Conservation (phyloP, 2,888 invertebrate genomes). For the Saturnia pavonia region DNA sequence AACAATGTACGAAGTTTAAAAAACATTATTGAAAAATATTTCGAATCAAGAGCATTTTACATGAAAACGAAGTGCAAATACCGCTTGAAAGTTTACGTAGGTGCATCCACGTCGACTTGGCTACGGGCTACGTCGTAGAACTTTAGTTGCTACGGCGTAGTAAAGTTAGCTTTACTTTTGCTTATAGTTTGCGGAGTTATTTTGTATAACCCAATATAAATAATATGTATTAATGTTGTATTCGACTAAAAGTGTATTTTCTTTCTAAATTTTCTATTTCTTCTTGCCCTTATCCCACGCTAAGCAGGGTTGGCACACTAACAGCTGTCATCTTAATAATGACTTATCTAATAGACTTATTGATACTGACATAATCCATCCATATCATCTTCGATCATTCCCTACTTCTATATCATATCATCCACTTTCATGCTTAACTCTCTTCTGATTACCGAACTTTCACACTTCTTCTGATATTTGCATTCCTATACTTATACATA, state of each 20-base stretch:
- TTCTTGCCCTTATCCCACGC: too few relatives aligned
- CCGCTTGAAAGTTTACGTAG: not conserved
- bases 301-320: too few relatives aligned
- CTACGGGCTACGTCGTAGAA: not conserved
- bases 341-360: too few relatives aligned
- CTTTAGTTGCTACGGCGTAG: not conserved
- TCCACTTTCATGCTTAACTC: too few relatives aligned
- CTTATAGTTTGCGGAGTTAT: not conserved
- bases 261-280: too few relatives aligned
- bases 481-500: too few relatives aligned
- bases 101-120: not conserved
- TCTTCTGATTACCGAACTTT: too few relatives aligned
- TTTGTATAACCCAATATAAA: not conserved
- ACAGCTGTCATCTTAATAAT: too few relatives aligned
- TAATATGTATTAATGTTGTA: not conserved
- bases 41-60: not conserved
- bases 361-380: too few relatives aligned
- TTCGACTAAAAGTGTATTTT: not conserved
- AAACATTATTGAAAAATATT: conserved; percentile 6
- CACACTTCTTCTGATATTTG: too few relatives aligned
- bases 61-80: not conserved
- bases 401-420: too few relatives aligned
- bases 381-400: too few relatives aligned
- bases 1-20: not conserved
- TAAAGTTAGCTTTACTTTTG: not conserved